phyloP scores from a whole-genome alignment of 2,797 vertebrate genomes.

The Sebastolobus alascanus region DNA sequence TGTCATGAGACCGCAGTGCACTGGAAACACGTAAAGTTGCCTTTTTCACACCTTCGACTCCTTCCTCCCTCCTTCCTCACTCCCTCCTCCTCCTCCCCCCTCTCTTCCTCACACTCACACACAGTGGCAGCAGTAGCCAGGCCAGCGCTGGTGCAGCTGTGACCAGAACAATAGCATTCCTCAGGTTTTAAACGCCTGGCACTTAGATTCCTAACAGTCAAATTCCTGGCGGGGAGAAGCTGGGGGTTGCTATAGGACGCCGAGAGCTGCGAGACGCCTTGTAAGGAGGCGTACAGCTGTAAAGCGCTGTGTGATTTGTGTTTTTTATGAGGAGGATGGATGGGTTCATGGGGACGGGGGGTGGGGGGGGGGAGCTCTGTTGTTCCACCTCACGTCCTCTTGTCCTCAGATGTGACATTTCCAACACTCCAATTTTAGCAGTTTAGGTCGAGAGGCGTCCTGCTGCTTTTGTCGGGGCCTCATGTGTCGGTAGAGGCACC shows the following conservation, averaged over 20 bases:
- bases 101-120: slow-evolving; percentile 6
- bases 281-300: slow-evolving; percentile 70
- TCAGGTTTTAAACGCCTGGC: slow-evolving; percentile 80
- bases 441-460: slow-evolving; percentile 57
- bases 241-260: slow-evolving; percentile 74
- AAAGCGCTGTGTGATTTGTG: slow-evolving; percentile 69
- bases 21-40: slow-evolving; percentile 73
- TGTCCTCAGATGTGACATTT: slow-evolving; percentile 62
- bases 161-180: slow-evolving; percentile 84
- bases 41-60: slow-evolving; percentile 78
- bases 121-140: slow-evolving; percentile 67
- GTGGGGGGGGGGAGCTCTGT: slow-evolving; percentile 16
- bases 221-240: slow-evolving; percentile 74
- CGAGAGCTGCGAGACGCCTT: slow-evolving; percentile 61
- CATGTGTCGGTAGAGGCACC: slow-evolving; percentile 70
- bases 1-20: slow-evolving; percentile 70
- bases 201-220: slow-evolving; percentile 83
- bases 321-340: slow-evolving; percentile 64
- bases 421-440: slow-evolving; percentile 41
- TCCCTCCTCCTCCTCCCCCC: slow-evolving; percentile 9
- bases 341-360: slow-evolving; percentile 11
- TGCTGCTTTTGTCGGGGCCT: slow-evolving; percentile 48
- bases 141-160: slow-evolving; percentile 77
- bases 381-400: slow-evolving; percentile 40
- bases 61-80: slow-evolving; percentile 57